Percentiles rank a stretch among this genome's conserved stretches.
Conservation (phyloP, 2,888 invertebrate species). For the Diplazon laetatorius region DNA sequence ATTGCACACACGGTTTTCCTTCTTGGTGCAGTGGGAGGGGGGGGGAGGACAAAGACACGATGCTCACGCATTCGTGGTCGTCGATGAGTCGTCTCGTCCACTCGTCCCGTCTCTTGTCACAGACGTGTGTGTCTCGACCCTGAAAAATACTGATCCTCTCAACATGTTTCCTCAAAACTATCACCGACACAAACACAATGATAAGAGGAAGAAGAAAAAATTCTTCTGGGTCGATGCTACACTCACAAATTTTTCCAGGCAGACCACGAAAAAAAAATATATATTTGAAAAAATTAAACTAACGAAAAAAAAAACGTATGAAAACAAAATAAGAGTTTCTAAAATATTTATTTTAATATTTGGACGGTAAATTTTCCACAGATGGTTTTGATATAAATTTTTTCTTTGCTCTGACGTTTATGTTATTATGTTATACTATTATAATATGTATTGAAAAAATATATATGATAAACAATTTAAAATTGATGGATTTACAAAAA, state of each 20-base stretch:
- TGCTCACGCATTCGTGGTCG: neutral
- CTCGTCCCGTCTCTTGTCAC: conserved; percentile 27
- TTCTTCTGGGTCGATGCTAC: conserved; percentile 25
- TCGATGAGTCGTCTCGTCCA: too few species aligned
- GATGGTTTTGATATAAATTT: too few species aligned
- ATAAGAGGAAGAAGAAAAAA: conserved; percentile 24
- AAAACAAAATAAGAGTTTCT: conserved; percentile 20
- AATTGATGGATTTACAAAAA: too few species aligned
- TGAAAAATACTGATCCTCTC: conserved; percentile 50
- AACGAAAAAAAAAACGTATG: conserved; percentile 20
- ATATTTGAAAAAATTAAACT: too few species aligned
- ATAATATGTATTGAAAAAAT: too few species aligned
- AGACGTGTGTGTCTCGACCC: conserved; percentile 31
- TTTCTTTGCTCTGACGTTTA: too few species aligned
- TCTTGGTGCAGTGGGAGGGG: too few species aligned
- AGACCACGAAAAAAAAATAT: neutral
- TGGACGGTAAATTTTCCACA: neutral
- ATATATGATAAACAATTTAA: too few species aligned
- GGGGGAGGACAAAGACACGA: too few species aligned
- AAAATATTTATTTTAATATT: neutral
- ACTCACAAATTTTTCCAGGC: conserved; percentile 24
- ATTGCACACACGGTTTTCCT: too few species aligned
- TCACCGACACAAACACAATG: neutral
- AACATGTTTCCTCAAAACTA: conserved; percentile 19
- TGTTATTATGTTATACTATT: too few species aligned